phyloP scores from a whole-genome alignment of 2,888 invertebrate species.

The Blastobasis lacticolella region DNA sequence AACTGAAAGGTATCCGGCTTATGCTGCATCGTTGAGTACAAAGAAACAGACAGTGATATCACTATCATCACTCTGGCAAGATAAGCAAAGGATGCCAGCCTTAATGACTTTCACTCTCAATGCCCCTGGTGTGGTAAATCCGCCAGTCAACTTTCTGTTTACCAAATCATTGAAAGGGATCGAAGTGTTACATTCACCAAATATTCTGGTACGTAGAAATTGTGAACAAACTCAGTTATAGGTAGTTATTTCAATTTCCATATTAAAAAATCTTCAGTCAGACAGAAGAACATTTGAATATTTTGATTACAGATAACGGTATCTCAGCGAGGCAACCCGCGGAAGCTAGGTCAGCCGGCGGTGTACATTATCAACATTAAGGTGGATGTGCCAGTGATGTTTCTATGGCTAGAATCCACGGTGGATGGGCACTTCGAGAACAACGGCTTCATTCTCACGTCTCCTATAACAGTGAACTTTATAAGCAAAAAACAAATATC shows the following conservation, averaged over 20 bases:
- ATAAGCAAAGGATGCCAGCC: slow-evolving; percentile 30
- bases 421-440: slow-evolving; percentile 80
- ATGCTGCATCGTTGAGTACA: slow-evolving; percentile 33
- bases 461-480: slow-evolving; percentile 27
- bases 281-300: too few relatives aligned
- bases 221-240: not conserved
- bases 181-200: slow-evolving; percentile 64
- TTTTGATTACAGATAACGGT: slow-evolving; percentile 35
- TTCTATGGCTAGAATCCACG: slow-evolving; percentile 79
- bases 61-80: slow-evolving; percentile 29
- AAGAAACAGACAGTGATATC: slow-evolving; percentile 32
- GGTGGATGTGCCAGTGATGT: slow-evolving; percentile 40
- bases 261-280: too few relatives aligned
- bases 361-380: not conserved
- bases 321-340: slow-evolving; percentile 14
- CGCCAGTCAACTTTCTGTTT: slow-evolving; percentile 80
- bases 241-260: too few relatives aligned
- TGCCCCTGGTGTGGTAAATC: slow-evolving; percentile 47
- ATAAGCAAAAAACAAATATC: slow-evolving; percentile 25
- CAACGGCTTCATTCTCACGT: slow-evolving; percentile 80
- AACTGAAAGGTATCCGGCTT: slow-evolving; percentile 31
- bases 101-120: slow-evolving; percentile 69
- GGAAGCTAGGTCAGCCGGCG: not conserved
- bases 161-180: slow-evolving; percentile 74
- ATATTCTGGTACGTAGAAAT: slow-evolving; percentile 64